Evolutionary conservation across 2,113 vertebrate species (phyloP).

Genomic region (Crotalus horridus): DNA sequence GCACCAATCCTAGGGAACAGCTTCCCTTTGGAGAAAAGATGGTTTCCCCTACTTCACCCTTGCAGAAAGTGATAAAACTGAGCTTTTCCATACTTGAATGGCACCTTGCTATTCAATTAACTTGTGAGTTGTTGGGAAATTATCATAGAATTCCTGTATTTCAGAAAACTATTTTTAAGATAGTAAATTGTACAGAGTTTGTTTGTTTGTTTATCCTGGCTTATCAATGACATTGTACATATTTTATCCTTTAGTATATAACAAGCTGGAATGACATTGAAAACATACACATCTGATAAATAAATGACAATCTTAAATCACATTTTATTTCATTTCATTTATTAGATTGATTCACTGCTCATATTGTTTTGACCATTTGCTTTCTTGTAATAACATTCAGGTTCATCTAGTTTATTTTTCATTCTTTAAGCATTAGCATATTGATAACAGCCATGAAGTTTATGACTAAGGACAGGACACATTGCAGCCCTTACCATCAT

Average conservation of each 20-base stretch:
- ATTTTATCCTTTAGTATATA: not conserved
- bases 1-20: not conserved
- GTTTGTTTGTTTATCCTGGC: not conserved
- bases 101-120: not conserved
- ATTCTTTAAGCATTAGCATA: not conserved
- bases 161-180: not conserved
- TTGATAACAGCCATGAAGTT: not conserved
- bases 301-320: not conserved
- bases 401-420: not conserved
- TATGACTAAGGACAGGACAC: not conserved
- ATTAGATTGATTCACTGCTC: not conserved
- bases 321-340: not conserved
- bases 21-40: not conserved
- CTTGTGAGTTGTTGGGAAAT: not conserved
- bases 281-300: not conserved
- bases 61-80: not conserved
- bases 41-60: not conserved
- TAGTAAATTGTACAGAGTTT: not conserved
- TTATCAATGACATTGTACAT: not conserved
- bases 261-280: not conserved
- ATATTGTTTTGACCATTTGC: not conserved
- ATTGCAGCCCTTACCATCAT: not conserved
- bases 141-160: not conserved
- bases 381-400: not conserved
- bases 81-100: not conserved